Evolutionary conservation across 2,888 invertebrate species (phyloP).

Genomic region (Lasius platythorax): DNA sequence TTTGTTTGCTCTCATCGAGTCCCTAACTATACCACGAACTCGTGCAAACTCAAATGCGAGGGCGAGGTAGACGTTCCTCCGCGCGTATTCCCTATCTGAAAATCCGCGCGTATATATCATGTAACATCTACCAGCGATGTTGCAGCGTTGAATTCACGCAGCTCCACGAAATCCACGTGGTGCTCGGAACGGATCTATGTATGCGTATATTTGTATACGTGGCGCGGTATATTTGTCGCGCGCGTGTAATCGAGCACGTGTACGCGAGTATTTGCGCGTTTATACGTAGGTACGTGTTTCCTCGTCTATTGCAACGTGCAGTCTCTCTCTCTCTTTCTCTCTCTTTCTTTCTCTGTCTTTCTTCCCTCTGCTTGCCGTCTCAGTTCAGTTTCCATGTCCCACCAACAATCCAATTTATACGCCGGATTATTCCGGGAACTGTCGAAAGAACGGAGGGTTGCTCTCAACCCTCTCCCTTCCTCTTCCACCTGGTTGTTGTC

Average conservation of each 20-base stretch:
- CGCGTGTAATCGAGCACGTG: slow-evolving; percentile 27
- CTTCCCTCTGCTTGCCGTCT: slow-evolving; percentile 49
- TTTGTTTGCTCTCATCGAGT: slow-evolving; percentile 52
- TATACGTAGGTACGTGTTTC: slow-evolving; percentile 8
- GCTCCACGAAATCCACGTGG: slow-evolving; percentile 60
- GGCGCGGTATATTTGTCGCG: slow-evolving; percentile 14
- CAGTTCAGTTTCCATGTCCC: slow-evolving; percentile 75
- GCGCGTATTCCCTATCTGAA: slow-evolving; percentile 3
- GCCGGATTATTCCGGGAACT: slow-evolving; percentile 81
- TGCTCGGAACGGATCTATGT: slow-evolving; percentile 37
- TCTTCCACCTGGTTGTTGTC: slow-evolving; percentile 40
- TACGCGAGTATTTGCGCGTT: slow-evolving; percentile 20
- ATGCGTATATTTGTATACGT: slow-evolving; percentile 16
- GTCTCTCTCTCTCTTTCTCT: slow-evolving; percentile 31
- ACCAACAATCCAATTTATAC: slow-evolving; percentile 85
- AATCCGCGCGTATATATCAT: slow-evolving; percentile 60
- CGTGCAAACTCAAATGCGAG: slow-evolving; percentile 37
- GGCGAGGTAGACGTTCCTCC: not conserved
- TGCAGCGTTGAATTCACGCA: slow-evolving; percentile 46
- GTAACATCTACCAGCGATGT: slow-evolving; percentile 52
- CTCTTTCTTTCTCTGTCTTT: slow-evolving; percentile 24
- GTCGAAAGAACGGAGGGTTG: slow-evolving; percentile 60
- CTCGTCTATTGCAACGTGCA: slow-evolving; percentile 28
- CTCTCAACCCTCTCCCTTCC: slow-evolving; percentile 51
- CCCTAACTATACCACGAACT: slow-evolving; percentile 31